Conservation (phyloP, 2,113 vertebrate species). For the Uria aalge region DNA sequence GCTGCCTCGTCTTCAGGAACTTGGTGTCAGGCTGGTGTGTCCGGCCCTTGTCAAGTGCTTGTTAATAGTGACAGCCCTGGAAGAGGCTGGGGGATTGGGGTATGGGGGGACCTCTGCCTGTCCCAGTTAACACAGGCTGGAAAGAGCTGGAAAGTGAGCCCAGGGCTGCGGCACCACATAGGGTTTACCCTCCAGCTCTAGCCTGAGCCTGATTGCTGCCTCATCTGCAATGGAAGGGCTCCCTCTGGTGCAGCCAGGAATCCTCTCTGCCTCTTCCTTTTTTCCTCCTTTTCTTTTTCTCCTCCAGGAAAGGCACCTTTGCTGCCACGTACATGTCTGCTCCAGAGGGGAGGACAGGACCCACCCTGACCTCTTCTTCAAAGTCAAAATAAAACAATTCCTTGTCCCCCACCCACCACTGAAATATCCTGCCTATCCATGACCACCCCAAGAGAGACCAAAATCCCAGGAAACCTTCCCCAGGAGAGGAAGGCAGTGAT, state of each 20-base stretch:
- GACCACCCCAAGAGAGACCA: no score
- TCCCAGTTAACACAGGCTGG: neutral
- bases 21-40: neutral
- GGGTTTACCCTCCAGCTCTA: neutral
- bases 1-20: neutral
- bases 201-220: neutral
- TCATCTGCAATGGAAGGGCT: slow-evolving; percentile 57
- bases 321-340: neutral
- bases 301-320: neutral
- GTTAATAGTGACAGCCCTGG: neutral
- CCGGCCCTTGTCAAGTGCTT: neutral
- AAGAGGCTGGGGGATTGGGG: accelerated
- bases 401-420: accelerated
- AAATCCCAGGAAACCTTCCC: neutral
- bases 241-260: slow-evolving; percentile 43
- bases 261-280: neutral
- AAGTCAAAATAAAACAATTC: neutral
- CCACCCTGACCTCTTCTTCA: neutral
- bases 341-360: neutral
- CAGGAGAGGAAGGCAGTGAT: no score
- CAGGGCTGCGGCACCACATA: neutral
- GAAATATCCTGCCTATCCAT: neutral
- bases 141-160: neutral
- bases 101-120: neutral
- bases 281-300: neutral